Conservation (phyloP, 92 coral and sea anemone genomes). For the Bergia sp. region DNA sequence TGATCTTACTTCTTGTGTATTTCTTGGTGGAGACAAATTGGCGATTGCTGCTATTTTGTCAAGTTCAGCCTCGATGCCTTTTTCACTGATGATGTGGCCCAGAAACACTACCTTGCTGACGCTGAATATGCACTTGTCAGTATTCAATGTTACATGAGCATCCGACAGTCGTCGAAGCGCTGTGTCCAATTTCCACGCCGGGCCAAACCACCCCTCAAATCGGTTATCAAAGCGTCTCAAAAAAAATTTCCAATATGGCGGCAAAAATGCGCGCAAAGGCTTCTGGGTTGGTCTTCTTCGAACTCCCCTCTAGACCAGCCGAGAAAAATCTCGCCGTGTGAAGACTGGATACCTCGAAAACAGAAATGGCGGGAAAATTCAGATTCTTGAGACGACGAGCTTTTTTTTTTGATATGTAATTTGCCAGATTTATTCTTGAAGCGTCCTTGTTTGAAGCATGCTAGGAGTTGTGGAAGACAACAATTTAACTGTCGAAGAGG, state of each 20-base stretch:
- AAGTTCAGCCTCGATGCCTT: too few relatives aligned
- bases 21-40: neutral
- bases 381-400: constrained; percentile 27
- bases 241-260: too few relatives aligned
- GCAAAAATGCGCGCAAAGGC: constrained; percentile 48
- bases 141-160: too few relatives aligned
- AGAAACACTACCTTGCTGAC: too few relatives aligned
- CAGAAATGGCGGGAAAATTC: constrained; percentile 45
- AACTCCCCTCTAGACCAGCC: constrained; percentile 32
- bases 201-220: too few relatives aligned
- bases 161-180: too few relatives aligned
- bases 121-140: too few relatives aligned
- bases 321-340: constrained; percentile 45
- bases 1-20: constrained; percentile 37
- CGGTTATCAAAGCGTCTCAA: too few relatives aligned
- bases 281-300: constrained; percentile 34
- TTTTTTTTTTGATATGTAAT: constrained; percentile 41
- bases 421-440: constrained; percentile 24
- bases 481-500: constrained; percentile 32
- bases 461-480: constrained; percentile 32
- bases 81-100: too few relatives aligned
- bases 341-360: constrained; percentile 42
- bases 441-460: constrained; percentile 29
- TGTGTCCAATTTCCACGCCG: too few relatives aligned
- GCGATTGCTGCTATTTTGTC: too few relatives aligned